These are phyloP conservation scores for Lagorchestes hirsutus DNA, from an alignment of 2,797 vertebrate species.

Conservation along the genomic window DNA sequence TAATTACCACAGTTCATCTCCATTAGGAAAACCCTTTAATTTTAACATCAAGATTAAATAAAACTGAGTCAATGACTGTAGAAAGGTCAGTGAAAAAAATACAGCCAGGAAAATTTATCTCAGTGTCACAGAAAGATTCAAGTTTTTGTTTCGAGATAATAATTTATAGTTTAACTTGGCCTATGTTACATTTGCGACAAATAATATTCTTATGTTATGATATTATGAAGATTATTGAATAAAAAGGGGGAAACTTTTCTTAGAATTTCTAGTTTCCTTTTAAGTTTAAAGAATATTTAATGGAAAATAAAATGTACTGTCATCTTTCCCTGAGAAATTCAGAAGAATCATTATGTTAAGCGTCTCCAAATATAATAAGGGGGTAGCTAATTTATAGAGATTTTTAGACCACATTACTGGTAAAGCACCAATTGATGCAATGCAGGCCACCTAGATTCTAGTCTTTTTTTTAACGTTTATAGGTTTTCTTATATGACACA, in stretches of 20 bases:
- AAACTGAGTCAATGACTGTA: slow-evolving; percentile 44
- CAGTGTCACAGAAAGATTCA: neutral
- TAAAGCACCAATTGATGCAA: neutral
- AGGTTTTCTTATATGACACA: neutral
- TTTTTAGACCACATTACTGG: neutral
- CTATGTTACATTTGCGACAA: slow-evolving; percentile 36
- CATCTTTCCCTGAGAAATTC: slow-evolving; percentile 17
- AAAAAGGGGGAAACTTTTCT: neutral
- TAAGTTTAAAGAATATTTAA: neutral
- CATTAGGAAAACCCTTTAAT: slow-evolving; percentile 49
- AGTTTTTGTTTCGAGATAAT: slow-evolving; percentile 32
- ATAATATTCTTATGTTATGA: neutral
- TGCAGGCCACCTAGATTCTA: neutral
- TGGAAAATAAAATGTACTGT: neutral
- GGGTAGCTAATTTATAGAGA: neutral
- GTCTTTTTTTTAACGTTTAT: neutral
- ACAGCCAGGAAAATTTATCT: slow-evolving; percentile 12
- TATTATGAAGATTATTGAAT: neutral
- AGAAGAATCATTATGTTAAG: neutral
- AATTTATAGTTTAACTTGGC: slow-evolving; percentile 10
- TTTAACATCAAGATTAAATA: slow-evolving; percentile 64
- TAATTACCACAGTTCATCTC: slow-evolving; percentile 48
- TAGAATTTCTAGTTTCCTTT: neutral
- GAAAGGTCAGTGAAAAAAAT: slow-evolving; percentile 34
- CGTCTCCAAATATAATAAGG: neutral